Evolutionary conservation across 2,113 vertebrate species (phyloP).

Genomic region (Chaetodon trifascialis): DNA sequence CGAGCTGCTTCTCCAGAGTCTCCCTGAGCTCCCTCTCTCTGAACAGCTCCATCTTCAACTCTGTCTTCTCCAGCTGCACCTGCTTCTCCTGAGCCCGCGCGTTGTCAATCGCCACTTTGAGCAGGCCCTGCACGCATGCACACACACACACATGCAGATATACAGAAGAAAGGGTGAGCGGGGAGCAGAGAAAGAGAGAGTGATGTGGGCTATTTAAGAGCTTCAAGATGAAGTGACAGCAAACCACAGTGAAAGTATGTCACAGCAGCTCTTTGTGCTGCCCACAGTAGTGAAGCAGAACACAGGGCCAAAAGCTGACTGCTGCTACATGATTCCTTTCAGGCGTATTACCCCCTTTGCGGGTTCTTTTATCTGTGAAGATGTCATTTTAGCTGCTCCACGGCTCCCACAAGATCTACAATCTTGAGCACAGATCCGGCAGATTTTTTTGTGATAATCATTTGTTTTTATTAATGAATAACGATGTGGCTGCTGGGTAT

Average conservation of each 20-base stretch:
- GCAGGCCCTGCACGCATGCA: slow-evolving; percentile 88
- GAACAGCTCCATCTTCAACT: slow-evolving; percentile 99
- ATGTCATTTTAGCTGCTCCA: slow-evolving; percentile 7
- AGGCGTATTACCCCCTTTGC: slow-evolving; percentile 7
- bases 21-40: slow-evolving; percentile 97
- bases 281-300: slow-evolving; percentile 44
- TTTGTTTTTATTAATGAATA: background rate
- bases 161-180: background rate
- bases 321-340: slow-evolving; percentile 35
- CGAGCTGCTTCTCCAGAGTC: slow-evolving; percentile 98
- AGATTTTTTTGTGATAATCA: background rate
- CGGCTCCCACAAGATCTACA: background rate
- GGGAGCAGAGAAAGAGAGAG: slow-evolving; percentile 23
- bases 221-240: slow-evolving; percentile 58
- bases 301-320: slow-evolving; percentile 31
- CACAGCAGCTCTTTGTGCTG: slow-evolving; percentile 46
- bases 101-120: slow-evolving; percentile 99
- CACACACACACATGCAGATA: background rate
- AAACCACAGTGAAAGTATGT: slow-evolving; percentile 62
- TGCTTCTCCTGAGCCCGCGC: slow-evolving; percentile 99
- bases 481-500: slow-evolving; percentile 5
- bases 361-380: slow-evolving; percentile 5
- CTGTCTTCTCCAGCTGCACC: slow-evolving; percentile 99
- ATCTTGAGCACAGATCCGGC: background rate
- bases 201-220: slow-evolving; percentile 63